A percentile compares a stretch with the other conserved stretches of the same genome.
Evolutionary conservation across 30 jellyfish, hydroid and myxozoan species (phyloP).

Genomic region (Nemopilema nomurai): DNA sequence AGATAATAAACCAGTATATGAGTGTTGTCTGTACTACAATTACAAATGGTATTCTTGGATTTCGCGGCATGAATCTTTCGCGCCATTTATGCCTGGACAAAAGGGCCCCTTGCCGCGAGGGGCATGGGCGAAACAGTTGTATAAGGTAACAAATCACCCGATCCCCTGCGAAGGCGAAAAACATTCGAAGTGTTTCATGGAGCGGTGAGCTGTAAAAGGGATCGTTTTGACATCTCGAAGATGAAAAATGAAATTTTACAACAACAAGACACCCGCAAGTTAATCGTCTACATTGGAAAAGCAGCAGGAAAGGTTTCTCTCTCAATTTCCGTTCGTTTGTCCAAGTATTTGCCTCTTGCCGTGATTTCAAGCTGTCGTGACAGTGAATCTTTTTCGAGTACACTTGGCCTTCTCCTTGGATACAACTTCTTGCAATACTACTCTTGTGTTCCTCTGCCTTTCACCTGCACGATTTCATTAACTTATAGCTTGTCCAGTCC

Average conservation of each 20-base stretch:
- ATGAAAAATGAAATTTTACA: constrained; percentile 58
- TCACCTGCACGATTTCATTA: no score
- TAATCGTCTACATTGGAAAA: constrained; percentile 57
- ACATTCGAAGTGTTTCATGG: neutral
- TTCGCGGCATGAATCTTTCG: no score
- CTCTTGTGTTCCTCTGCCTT: no score
- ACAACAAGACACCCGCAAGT: constrained; percentile 52
- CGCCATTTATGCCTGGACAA: no score
- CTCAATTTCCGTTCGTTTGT: neutral
- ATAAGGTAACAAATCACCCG: no score
- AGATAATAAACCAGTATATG: no score
- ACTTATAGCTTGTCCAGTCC: no score
- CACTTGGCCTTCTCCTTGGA: neutral
- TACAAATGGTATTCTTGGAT: no score
- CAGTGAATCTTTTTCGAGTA: neutral
- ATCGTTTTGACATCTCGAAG: constrained; percentile 1
- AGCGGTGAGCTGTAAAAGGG: neutral
- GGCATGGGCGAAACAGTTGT: no score
- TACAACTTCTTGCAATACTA: no score
- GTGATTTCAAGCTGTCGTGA: neutral
- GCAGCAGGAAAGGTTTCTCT: constrained; percentile 58
- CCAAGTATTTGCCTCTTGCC: neutral
- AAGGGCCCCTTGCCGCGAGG: no score
- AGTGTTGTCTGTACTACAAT: no score
- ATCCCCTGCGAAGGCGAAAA: neutral